Percentiles rank a stretch among this genome's conserved stretches.
Evolutionary conservation across 2,888 invertebrate species (phyloP).

Genomic region (Bugulina stolonifera): DNA sequence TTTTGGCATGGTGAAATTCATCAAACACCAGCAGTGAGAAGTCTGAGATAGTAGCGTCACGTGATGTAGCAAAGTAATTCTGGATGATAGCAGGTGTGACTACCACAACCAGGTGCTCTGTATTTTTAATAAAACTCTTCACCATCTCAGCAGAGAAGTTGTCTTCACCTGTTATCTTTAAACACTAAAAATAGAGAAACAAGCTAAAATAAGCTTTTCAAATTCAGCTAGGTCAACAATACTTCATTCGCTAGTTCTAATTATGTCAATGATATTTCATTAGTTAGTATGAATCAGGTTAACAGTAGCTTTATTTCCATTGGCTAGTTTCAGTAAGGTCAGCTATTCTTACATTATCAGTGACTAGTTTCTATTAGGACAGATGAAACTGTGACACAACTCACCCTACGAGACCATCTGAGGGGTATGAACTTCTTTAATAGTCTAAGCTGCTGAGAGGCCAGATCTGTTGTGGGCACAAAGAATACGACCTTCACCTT

Average conservation of each 20-base stretch:
- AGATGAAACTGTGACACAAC: no score
- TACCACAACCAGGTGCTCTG: neutral
- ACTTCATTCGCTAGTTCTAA: no score
- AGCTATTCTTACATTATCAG: no score
- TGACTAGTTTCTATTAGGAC: no score
- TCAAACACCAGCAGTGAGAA: slow-evolving; percentile 46
- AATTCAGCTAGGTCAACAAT: no score
- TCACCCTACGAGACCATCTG: neutral
- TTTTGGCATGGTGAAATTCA: slow-evolving; percentile 46
- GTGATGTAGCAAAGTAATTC: neutral
- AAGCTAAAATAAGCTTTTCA: no score
- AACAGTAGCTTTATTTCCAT: no score
- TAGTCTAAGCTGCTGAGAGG: neutral
- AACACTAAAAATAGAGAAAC: no score
- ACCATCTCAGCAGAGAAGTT: neutral
- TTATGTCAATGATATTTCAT: no score
- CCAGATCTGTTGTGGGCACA: neutral
- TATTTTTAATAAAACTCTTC: neutral
- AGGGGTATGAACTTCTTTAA: neutral
- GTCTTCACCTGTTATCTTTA: neutral
- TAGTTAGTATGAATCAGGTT: no score
- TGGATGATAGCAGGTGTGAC: slow-evolving; percentile 2
- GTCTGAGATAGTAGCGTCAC: neutral
- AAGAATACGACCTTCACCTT: slow-evolving; percentile 8
- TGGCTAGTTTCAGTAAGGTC: no score